Percentiles rank a stretch among this genome's conserved stretches.
Conservation (phyloP, 2,113 vertebrate genomes). For the Vidua macroura region DNA sequence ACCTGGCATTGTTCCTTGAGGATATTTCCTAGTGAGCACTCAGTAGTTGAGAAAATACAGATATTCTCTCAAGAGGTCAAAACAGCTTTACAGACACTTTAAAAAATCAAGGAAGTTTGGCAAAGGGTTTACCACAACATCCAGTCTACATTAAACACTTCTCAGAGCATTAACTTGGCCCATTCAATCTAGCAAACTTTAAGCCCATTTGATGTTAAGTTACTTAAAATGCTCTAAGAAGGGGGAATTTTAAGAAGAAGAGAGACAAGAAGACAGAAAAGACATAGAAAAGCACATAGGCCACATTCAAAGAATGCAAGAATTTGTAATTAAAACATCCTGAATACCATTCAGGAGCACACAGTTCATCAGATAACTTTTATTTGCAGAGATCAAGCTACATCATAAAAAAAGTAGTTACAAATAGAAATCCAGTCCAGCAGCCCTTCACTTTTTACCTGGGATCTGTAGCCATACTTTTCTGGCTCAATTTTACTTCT, state of each 20-base stretch:
- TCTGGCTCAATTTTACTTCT: background rate
- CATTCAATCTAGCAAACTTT: background rate
- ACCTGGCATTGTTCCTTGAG: background rate
- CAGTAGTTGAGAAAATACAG: background rate
- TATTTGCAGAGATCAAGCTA: background rate
- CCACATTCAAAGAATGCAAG: background rate
- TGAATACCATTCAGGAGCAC: background rate
- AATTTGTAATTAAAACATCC: background rate
- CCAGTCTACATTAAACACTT: background rate
- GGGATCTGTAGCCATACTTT: background rate
- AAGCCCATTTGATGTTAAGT: background rate
- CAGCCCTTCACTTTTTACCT: background rate
- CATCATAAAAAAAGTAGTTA: background rate
- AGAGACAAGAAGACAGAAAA: background rate
- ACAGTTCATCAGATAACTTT: background rate
- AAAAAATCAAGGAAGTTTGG: background rate
- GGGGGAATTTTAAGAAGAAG: background rate
- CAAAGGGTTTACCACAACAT: background rate
- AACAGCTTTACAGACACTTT: background rate
- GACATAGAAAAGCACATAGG: background rate
- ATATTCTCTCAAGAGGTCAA: background rate
- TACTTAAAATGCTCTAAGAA: background rate
- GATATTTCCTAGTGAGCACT: background rate
- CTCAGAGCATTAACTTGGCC: background rate
- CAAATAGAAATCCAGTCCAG: background rate